Evolutionary conservation across 2,888 invertebrate genomes (phyloP), one percentile per base, ranked within the genome.

Genomic region (Zele albiditarsus): DNA sequence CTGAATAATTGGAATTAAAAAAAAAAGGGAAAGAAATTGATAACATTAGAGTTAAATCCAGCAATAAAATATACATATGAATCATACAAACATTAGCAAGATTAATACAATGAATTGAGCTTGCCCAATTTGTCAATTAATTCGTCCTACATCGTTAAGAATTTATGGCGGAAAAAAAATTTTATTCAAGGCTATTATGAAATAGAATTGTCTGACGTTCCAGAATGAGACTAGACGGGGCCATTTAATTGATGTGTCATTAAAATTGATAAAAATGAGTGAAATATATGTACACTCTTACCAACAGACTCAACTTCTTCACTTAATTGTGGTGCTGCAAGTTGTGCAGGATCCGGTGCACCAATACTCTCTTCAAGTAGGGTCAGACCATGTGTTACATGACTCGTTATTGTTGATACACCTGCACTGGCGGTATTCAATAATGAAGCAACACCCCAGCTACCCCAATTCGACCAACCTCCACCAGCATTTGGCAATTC

Each of bases 361-460:
- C 96, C 97, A 46, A 98, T 94, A 16, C 95, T 92, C 57, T 93
- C 93, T 90, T 97, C 97, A 75, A 97, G 87, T 14, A 95, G 94
- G 68, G 93, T 92, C 74, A 97, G 90, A 3, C 96, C 95, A 90
- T 96, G 94, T 49, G 95, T 95, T 42, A 97, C 95, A 83, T 95
- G 95, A 79, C 90, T 93, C 3, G 96, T 96, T 70, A 97, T 90
- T n/a, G 93, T 93, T 12, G 93, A 92, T 14, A 96, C 93, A 6
- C 96, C 93, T 74, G 93, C 93, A 6, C 93, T 93, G 0, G 97
- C 97, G 8, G 94, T 93, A 76, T 93, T 94, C 33, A 97, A 89
- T 12, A 97, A 88, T 0, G 95, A 93, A 77, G 94, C 93, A 1
- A 94, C 91, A 0, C 95, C 95, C 93, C 96, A 96, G 87, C 91